A percentile compares a stretch with the other conserved stretches of the same genome.
These are phyloP conservation scores for Eilema caniola DNA, from an alignment of 2,888 invertebrate genomes.

Conservation along the genomic window DNA sequence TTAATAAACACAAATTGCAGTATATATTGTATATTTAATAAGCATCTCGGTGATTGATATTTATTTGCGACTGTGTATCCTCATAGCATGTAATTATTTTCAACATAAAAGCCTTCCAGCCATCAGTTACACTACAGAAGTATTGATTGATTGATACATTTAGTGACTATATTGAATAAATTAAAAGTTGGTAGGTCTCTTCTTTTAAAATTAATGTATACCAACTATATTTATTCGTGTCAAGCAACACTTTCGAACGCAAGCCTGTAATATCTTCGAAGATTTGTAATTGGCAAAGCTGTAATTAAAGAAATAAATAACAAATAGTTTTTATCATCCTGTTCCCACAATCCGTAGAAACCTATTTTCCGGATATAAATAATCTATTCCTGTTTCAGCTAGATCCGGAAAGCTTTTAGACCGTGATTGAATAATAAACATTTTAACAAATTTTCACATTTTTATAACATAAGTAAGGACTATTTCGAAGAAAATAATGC, in stretches of 20 bases:
- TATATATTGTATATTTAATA: conserved; percentile 51
- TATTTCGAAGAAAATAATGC: neutral
- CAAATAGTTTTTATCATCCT: too few species aligned
- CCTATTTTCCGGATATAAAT: too few species aligned
- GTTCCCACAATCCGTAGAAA: too few species aligned
- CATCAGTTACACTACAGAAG: conserved; percentile 32
- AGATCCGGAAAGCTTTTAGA: too few species aligned
- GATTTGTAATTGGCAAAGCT: too few species aligned
- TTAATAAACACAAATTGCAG: conserved; percentile 56
- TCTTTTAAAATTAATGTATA: neutral
- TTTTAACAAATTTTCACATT: too few species aligned
- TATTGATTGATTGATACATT: conserved; percentile 48
- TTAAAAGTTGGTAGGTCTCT: neutral
- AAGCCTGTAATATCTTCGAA: too few species aligned
- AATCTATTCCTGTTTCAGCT: too few species aligned
- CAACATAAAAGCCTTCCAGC: conserved; percentile 34
- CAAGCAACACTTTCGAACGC: too few species aligned
- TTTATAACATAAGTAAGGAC: too few species aligned
- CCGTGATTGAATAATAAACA: too few species aligned
- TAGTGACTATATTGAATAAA: conserved; percentile 25
- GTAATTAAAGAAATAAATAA: too few species aligned
- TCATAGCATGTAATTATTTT: conserved; percentile 44
- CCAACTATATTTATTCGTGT: neutral
- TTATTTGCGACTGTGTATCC: conserved; percentile 49
- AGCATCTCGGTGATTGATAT: conserved; percentile 49